These are phyloP conservation scores for Leptinotarsa juncta DNA, from an alignment of 2,888 invertebrate genomes.

Conservation along the genomic window DNA sequence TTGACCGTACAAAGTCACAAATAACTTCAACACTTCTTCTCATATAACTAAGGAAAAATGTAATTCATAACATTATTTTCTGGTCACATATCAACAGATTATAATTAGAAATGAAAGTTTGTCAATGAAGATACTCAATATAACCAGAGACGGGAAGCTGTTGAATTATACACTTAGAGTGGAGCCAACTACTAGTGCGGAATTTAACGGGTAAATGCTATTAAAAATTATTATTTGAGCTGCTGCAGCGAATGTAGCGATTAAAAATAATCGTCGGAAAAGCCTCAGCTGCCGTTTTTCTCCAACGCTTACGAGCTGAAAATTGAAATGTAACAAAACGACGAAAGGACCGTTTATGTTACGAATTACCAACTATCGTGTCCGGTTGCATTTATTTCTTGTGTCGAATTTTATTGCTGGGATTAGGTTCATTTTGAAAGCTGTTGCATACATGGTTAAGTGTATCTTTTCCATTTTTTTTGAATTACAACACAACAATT, in stretches of 20 bases:
- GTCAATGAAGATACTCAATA: not conserved
- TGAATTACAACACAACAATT: too few relatives aligned
- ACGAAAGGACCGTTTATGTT: constrained; percentile 26
- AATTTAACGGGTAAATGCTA: constrained; percentile 29
- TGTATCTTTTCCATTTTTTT: too few relatives aligned
- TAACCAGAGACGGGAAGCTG: constrained; percentile 14
- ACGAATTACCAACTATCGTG: constrained; percentile 28
- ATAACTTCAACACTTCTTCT: too few relatives aligned
- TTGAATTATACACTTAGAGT: constrained; percentile 22
- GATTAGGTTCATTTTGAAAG: not conserved
- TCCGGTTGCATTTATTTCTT: constrained; percentile 2
- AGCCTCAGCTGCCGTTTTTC: constrained; percentile 46
- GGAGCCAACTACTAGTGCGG: constrained; percentile 10
- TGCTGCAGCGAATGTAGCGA: constrained; percentile 42
- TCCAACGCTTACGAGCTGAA: constrained; percentile 39
- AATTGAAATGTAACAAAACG: constrained; percentile 31
- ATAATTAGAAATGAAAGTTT: not conserved
- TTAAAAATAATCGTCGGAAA: constrained; percentile 51
- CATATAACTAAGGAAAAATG: too few relatives aligned
- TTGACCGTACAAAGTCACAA: too few relatives aligned
- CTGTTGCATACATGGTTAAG: not conserved
- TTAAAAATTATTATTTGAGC: constrained; percentile 37
- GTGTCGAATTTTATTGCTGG: constrained; percentile 1
- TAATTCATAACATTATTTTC: not conserved
- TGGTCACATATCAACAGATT: not conserved